phyloP scores from a whole-genome alignment of 1,140 invertebrate genomes.

The Harpegnathos saltator region DNA sequence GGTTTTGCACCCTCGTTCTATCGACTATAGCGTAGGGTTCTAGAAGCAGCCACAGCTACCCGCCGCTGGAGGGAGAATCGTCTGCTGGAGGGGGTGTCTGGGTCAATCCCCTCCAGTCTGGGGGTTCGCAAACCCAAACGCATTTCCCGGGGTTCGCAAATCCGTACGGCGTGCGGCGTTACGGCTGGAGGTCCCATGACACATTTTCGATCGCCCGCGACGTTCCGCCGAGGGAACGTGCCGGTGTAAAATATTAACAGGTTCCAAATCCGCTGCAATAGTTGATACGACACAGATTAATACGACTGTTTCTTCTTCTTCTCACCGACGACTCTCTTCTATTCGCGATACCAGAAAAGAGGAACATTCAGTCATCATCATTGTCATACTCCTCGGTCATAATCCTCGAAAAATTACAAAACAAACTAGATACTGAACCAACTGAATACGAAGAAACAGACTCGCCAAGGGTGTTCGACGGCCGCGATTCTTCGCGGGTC shows the following conservation, averaged over 20 bases:
- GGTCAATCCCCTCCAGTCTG: conserved; percentile 85
- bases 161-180: conserved; percentile 64
- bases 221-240: conserved; percentile 18
- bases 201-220: conserved; percentile 63
- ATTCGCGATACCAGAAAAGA: no score
- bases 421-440: no score
- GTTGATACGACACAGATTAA: no score
- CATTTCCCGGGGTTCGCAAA: conserved; percentile 85
- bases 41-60: conserved; percentile 73
- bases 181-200: conserved; percentile 60
- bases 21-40: conserved; percentile 77
- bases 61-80: conserved; percentile 77
- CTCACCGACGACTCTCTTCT: no score
- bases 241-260: conserved; percentile 20
- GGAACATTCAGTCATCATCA: no score
- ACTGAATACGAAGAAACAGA: no score
- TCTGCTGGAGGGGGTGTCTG: conserved; percentile 85
- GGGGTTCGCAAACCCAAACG: conserved; percentile 83
- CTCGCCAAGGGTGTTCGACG: no score
- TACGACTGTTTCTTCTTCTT: no score
- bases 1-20: conserved; percentile 78
- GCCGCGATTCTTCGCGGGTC: no score
- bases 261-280: background rate
- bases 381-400: no score
- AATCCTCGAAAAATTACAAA: no score